Evolutionary conservation across 2,888 invertebrate species (phyloP).

Genomic region (Augochlorella aurata): DNA sequence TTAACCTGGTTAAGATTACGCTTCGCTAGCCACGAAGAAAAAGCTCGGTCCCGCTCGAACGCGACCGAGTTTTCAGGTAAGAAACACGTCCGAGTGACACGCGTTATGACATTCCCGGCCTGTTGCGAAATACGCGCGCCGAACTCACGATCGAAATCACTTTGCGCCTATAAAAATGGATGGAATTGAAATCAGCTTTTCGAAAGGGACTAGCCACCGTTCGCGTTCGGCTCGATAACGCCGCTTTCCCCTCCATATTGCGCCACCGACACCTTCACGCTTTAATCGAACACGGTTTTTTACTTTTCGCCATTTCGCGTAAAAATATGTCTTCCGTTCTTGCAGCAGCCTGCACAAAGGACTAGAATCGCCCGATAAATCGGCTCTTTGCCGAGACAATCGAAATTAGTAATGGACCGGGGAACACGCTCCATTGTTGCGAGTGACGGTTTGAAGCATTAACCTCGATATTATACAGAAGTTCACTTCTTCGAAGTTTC

Average conservation of each 20-base stretch:
- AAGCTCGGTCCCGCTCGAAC: constrained; percentile 47
- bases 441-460: not conserved
- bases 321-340: constrained; percentile 38
- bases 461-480: constrained; percentile 1
- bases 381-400: constrained; percentile 19
- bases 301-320: constrained; percentile 39
- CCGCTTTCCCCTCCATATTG: constrained; percentile 52
- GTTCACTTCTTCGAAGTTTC: not conserved
- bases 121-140: constrained; percentile 46
- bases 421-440: not conserved
- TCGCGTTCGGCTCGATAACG: constrained; percentile 38
- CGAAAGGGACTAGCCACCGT: constrained; percentile 37
- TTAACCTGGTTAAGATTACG: constrained; percentile 59
- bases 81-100: constrained; percentile 50
- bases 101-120: constrained; percentile 57
- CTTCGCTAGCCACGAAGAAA: constrained; percentile 39
- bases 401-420: constrained; percentile 1
- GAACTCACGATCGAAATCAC: constrained; percentile 47
- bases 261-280: constrained; percentile 54
- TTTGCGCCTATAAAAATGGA: constrained; percentile 45
- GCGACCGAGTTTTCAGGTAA: constrained; percentile 41
- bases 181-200: constrained; percentile 45
- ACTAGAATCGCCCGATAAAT: not conserved
- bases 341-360: not conserved
- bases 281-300: constrained; percentile 56